Evolutionary conservation across 2,113 vertebrate genomes (phyloP).

Genomic region (Nothoprocta perdicaria): DNA sequence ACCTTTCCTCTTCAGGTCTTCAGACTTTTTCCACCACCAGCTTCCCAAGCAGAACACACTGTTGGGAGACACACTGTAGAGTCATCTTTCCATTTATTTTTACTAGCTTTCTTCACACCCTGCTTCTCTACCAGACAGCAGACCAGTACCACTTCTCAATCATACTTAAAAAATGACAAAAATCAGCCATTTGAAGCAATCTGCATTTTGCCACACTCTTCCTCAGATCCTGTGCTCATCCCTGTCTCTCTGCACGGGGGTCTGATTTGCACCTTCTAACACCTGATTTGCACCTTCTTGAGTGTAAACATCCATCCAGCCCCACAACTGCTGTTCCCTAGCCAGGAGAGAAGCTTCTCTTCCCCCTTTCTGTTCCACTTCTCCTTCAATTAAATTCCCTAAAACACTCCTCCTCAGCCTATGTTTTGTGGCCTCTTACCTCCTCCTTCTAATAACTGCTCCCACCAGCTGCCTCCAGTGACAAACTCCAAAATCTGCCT

Average conservation of each 20-base stretch:
- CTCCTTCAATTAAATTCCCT: background rate
- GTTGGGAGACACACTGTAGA: background rate
- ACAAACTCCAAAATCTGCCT: background rate
- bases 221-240: background rate
- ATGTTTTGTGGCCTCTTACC: background rate
- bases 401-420: background rate
- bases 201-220: background rate
- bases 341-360: background rate
- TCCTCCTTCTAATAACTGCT: background rate
- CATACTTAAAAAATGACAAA: background rate
- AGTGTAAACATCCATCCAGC: background rate
- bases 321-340: background rate
- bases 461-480: background rate
- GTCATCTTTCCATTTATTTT: background rate
- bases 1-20: background rate
- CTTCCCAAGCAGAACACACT: background rate
- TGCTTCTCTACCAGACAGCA: background rate
- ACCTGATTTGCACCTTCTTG: background rate
- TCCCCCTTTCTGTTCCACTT: background rate
- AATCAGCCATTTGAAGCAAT: background rate
- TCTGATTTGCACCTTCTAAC: fast-evolving
- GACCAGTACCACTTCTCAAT: background rate
- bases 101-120: background rate
- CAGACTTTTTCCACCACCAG: background rate
- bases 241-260: background rate